phyloP scores from a whole-genome alignment of 2,797 vertebrate species.

The Eutrigla gurnardus region DNA sequence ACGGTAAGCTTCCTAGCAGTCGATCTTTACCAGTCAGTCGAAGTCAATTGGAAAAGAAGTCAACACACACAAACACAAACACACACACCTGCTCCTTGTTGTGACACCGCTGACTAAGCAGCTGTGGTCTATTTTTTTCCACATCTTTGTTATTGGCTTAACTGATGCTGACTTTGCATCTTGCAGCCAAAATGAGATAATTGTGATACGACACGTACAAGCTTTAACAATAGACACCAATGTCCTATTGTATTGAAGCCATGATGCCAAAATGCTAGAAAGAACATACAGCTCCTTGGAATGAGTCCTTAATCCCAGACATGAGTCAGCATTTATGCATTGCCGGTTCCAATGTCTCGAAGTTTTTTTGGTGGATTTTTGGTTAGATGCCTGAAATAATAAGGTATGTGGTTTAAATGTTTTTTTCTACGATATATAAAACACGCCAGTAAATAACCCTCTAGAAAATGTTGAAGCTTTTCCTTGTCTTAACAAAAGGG shows the following conservation, averaged over 20 bases:
- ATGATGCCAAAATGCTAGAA: background rate
- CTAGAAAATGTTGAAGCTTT: no score
- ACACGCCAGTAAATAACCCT: no score
- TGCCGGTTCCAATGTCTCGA: no score
- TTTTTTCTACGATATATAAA: no score
- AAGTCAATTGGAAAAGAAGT: constrained; percentile 30
- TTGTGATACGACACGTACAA: constrained; percentile 29
- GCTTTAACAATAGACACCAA: constrained; percentile 25
- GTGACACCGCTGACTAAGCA: constrained; percentile 47
- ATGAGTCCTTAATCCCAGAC: no score
- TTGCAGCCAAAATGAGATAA: constrained; percentile 46
- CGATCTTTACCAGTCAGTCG: constrained; percentile 42
- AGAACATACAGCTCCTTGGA: no score
- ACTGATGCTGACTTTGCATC: constrained; percentile 55
- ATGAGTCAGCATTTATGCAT: no score
- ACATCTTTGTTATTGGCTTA: constrained; percentile 49
- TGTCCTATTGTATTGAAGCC: constrained; percentile 2
- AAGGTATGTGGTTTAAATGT: no score
- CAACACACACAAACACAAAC: constrained; percentile 26
- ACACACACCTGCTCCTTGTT: constrained; percentile 32
- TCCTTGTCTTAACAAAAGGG: no score
- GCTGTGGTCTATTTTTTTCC: constrained; percentile 9
- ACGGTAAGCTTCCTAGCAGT: constrained; percentile 31
- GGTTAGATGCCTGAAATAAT: no score
- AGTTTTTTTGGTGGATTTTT: no score